Conservation (phyloP, 2,113 vertebrate genomes). For the Pterocles orientalis region DNA sequence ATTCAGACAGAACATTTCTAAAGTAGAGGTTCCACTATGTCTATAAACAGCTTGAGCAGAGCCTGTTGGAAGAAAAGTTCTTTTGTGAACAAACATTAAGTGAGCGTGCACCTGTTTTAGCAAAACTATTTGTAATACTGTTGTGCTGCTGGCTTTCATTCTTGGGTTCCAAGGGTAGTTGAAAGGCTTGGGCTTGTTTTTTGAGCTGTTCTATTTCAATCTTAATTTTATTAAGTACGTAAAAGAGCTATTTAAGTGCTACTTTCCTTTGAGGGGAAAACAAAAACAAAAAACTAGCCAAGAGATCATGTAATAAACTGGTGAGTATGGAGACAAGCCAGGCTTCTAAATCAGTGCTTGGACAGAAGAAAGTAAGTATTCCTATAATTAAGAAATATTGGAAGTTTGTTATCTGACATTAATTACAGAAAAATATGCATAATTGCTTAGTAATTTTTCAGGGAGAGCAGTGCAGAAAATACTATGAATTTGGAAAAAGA, state of each 20-base stretch:
- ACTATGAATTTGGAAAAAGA: background rate
- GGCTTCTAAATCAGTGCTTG: background rate
- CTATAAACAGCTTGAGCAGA: too few species aligned
- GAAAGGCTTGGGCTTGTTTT: background rate
- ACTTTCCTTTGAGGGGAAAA: background rate
- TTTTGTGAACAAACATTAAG: constrained; percentile 57
- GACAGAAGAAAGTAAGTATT: background rate
- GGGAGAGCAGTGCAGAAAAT: background rate
- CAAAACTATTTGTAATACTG: background rate
- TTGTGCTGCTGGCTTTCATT: background rate
- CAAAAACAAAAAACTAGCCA: background rate
- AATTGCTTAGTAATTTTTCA: constrained; percentile 1
- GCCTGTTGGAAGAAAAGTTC: too few species aligned
- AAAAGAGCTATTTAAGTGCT: background rate
- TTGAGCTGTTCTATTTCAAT: background rate
- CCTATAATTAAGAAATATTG: background rate
- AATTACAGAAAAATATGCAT: background rate
- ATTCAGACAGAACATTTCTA: too few species aligned
- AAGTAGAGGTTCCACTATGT: too few species aligned
- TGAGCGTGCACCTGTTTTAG: constrained; percentile 69
- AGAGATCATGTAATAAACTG: background rate
- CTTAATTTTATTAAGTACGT: background rate
- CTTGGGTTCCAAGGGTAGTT: background rate
- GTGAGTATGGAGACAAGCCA: background rate
- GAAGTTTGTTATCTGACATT: background rate